phyloP scores from a whole-genome alignment of 2,797 vertebrate species.

The Liasis olivaceus region DNA sequence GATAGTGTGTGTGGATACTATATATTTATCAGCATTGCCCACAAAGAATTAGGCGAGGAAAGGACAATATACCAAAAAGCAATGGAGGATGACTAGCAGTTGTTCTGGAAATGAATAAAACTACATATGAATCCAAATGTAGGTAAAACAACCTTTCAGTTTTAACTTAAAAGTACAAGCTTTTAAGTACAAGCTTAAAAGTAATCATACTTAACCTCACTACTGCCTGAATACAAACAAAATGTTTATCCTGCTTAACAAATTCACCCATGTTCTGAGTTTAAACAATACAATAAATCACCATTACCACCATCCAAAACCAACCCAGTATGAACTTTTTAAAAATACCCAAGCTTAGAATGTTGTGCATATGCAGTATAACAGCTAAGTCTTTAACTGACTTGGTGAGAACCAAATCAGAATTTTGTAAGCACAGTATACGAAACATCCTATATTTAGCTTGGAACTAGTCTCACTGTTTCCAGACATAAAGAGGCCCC shows the following conservation, averaged over 20 bases:
- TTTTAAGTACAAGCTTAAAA: neutral
- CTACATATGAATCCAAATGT: neutral
- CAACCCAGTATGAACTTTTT: neutral
- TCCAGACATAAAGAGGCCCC: neutral
- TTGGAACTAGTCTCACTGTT: neutral
- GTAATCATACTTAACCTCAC: neutral
- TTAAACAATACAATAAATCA: neutral
- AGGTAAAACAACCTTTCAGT: neutral
- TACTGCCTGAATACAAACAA: neutral
- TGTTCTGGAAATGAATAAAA: neutral
- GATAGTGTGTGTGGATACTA: neutral
- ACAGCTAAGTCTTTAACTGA: neutral
- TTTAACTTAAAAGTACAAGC: neutral
- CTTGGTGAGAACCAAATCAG: neutral
- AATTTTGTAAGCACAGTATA: neutral
- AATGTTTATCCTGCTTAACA: neutral
- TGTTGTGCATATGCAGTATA: neutral
- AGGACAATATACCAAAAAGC: neutral
- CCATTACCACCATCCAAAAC: neutral
- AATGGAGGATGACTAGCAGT: neutral
- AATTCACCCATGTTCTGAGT: neutral
- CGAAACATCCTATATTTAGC: neutral
- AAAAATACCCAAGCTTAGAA: neutral
- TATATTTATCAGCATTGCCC: neutral
- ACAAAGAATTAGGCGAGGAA: neutral